Conservation (phyloP, 2,113 vertebrate species). For the Bubo bubo region DNA sequence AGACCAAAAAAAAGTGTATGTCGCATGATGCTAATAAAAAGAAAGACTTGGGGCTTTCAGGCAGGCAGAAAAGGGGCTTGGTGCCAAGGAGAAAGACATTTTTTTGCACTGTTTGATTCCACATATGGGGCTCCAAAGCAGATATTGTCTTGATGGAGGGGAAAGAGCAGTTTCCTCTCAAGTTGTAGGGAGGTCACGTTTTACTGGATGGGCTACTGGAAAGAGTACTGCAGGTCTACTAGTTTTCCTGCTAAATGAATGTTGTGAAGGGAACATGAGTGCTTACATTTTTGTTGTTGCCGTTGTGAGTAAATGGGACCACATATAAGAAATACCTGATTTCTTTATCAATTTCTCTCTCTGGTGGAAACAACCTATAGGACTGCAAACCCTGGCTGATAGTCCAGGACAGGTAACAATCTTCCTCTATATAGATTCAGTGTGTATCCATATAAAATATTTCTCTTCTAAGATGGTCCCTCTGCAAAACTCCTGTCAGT, state of each 20-base stretch:
- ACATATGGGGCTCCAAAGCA: neutral
- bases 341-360: neutral
- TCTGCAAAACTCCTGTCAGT: conserved; percentile 6
- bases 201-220: neutral
- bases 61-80: neutral
- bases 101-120: neutral
- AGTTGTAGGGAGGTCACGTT: neutral
- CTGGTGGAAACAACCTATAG: neutral
- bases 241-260: neutral
- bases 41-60: neutral
- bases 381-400: neutral
- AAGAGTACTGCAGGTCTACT: neutral
- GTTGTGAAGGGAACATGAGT: neutral
- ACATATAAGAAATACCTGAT: neutral
- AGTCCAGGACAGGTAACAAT: neutral
- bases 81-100: neutral
- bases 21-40: neutral
- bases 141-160: neutral
- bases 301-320: neutral
- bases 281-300: neutral
- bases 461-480: neutral
- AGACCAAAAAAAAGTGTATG: neutral
- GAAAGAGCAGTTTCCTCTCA: neutral
- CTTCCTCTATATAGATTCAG: neutral
- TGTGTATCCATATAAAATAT: neutral